A percentile compares a stretch with the other conserved stretches of the same genome.
phyloP scores from a whole-genome alignment of 1,140 invertebrate species.

The Yoshiicerus persimilis region DNA sequence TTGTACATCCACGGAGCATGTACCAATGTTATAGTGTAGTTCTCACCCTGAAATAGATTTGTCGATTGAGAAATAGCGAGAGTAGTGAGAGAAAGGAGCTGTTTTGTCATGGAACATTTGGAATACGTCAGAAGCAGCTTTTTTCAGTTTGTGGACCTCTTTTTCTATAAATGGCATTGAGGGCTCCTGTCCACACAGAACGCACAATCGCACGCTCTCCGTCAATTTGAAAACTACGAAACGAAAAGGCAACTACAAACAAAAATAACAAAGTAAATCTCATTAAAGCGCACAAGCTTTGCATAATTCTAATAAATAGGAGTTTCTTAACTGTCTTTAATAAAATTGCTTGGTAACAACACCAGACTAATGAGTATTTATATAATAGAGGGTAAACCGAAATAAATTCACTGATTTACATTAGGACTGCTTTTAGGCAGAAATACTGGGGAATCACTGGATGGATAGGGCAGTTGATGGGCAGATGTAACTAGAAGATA shows the following conservation, averaged over 20 bases:
- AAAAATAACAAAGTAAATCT: too few species aligned
- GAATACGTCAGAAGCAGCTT: conserved; percentile 67
- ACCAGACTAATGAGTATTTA: too few species aligned
- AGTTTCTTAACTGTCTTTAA: too few species aligned
- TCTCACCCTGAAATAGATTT: conserved; percentile 32
- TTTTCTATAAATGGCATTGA: conserved; percentile 70
- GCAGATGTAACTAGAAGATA: conserved; percentile 70
- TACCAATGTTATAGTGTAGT: neutral
- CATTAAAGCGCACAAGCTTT: too few species aligned
- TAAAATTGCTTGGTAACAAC: too few species aligned
- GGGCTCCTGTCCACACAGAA: conserved; percentile 76
- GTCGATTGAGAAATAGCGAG: conserved; percentile 27
- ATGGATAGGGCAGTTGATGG: conserved; percentile 62
- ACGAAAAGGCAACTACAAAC: conserved; percentile 70
- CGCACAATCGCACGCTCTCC: conserved; percentile 69
- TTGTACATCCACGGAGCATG: too few species aligned
- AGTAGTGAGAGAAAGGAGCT: conserved; percentile 31
- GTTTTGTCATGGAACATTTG: conserved; percentile 36
- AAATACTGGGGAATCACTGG: conserved; percentile 76
- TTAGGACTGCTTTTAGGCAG: conserved; percentile 78
- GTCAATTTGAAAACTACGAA: conserved; percentile 73
- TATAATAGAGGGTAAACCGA: too few species aligned
- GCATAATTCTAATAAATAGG: too few species aligned
- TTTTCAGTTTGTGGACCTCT: conserved; percentile 71
- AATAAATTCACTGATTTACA: conserved; percentile 55